Evolutionary conservation across 2,888 invertebrate species (phyloP).

Genomic region (Torymus auratus): DNA sequence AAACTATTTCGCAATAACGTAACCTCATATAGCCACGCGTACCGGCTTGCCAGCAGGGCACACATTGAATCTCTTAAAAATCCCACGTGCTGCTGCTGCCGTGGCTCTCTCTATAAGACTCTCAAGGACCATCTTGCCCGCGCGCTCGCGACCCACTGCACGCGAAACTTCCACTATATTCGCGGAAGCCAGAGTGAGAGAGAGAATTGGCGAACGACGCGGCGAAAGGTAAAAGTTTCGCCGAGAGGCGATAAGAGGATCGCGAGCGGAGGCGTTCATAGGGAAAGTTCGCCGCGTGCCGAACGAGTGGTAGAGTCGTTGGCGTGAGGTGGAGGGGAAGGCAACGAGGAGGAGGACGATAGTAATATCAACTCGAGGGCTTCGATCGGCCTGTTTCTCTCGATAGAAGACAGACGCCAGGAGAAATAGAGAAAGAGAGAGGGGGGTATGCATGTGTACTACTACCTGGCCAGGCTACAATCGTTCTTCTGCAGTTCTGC

Average conservation of each 20-base stretch:
- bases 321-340: background rate
- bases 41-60: background rate
- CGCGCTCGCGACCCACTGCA: background rate
- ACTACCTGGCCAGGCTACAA: background rate
- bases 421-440: background rate
- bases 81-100: background rate
- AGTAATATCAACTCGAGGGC: slow-evolving; percentile 10
- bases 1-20: too few species aligned
- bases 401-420: slow-evolving; percentile 6
- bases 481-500: slow-evolving; percentile 15
- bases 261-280: slow-evolving; percentile 25
- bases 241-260: slow-evolving; percentile 49
- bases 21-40: background rate
- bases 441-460: too few species aligned
- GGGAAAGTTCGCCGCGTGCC: slow-evolving; percentile 14
- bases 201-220: too few species aligned
- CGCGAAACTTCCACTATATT: background rate
- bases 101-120: background rate
- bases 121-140: slow-evolving; percentile 25
- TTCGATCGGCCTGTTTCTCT: slow-evolving; percentile 43
- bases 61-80: slow-evolving; percentile 24
- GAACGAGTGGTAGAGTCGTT: background rate
- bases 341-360: slow-evolving; percentile 11
- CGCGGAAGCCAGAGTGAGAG: too few species aligned
- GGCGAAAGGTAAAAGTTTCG: slow-evolving; percentile 41